These are phyloP conservation scores for Minunthozetes semirufus DNA, from an alignment of 2,888 invertebrate species.

Conservation along the genomic window DNA sequence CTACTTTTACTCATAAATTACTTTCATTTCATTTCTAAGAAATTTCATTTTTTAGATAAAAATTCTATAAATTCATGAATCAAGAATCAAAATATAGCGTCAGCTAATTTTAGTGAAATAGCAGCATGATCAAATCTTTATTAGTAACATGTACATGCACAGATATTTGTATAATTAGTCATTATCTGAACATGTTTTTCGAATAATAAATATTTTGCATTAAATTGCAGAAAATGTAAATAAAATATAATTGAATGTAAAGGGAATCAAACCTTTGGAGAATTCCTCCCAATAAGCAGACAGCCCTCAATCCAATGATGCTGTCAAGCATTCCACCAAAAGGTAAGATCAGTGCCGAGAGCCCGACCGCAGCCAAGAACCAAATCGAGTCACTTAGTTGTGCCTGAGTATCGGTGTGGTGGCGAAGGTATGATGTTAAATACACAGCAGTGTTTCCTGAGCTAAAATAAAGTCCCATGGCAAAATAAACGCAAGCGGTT, in stretches of 20 bases:
- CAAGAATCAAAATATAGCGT: too few species aligned
- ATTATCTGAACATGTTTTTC: too few species aligned
- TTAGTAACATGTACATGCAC: too few species aligned
- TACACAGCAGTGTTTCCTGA: slow-evolving; percentile 35
- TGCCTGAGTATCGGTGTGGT: not conserved
- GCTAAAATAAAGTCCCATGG: slow-evolving; percentile 36
- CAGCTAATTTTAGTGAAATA: too few species aligned
- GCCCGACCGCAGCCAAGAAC: slow-evolving; percentile 35
- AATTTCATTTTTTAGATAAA: not conserved
- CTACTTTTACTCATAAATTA: slow-evolving; percentile 13
- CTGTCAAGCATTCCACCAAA: slow-evolving; percentile 34
- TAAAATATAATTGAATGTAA: too few species aligned
- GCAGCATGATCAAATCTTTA: too few species aligned
- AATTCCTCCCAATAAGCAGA: slow-evolving; percentile 34
- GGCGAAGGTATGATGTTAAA: slow-evolving; percentile 32
- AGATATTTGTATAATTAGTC: too few species aligned
- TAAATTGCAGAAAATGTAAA: too few species aligned
- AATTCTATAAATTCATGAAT: too few species aligned
- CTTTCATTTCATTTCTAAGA: not conserved
- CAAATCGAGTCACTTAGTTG: slow-evolving; percentile 32
- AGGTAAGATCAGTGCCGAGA: slow-evolving; percentile 34
- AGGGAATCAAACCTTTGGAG: slow-evolving; percentile 35
- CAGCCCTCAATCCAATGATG: slow-evolving; percentile 31
- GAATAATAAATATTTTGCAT: too few species aligned
- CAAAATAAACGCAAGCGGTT: slow-evolving; percentile 31